Evolutionary conservation across 2,797 vertebrate species (phyloP), one percentile per base, ranked within the genome.

Genomic region (Dallia pectoralis): DNA sequence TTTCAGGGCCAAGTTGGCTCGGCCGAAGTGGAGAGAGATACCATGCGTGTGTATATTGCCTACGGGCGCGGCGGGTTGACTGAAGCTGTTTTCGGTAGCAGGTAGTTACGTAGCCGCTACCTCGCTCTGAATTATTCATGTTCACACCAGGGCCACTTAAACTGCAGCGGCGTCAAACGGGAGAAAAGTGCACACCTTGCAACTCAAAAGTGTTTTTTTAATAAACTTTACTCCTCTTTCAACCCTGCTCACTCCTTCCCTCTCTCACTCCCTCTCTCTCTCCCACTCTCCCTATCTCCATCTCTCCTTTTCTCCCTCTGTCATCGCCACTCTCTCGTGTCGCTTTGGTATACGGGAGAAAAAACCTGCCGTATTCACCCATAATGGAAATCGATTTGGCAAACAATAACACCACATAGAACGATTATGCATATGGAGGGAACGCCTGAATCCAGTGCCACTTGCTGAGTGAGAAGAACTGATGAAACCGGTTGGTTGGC

Each of bases 41-140:
- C 61, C 61, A 63, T 15, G 25, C 4, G 30, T 40, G 63, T 16
- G 9, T 66, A 22, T 19, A 5, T 16, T 1, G 18, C 64, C 33
- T 5, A 64, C 30, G 29, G 19, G 64, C n/a, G 64, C 70, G 48
- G 33, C 6, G 69, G 79, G 71, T 62, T 62, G 67, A 66, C 74
- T 71, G 53, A 48, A 32, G 29, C 72, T 27, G 9, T 33, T 71
- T 36, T 77, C n/a, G 29, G 67, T 77, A 77, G 80, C 86, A 84
- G 56, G 63, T 69, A 77, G 56, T 63, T 69, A 76, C 79, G 84
- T 82, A 76, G 53, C 84, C 79, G 85, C 19, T 53, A 19, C n/a
- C 51, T 53, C 77, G 71, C 66, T 77, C 82, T 89, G 82, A 84
- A 88, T 90, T 89, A 90, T 89, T 89, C 83, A 90, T 89, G 74